Base-by-base conservation (phyloP, 2,113 vertebrate species). In the Lates calcarifer region DNA sequence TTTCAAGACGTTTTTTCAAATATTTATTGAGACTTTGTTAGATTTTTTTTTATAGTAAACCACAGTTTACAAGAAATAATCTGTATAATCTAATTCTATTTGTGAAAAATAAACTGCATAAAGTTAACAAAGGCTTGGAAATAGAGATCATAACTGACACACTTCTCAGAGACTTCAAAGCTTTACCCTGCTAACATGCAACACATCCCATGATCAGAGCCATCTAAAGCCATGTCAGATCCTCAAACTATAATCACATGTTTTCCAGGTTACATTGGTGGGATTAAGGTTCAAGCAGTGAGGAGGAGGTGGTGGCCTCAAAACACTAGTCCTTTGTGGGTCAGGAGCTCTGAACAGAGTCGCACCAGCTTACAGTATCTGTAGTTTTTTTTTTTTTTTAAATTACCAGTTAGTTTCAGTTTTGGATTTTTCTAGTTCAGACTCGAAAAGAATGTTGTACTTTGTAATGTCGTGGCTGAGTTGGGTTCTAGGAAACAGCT, bases 201-300 rank as follows among this genome's bases (percentile, higher is more conserved):
- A 65, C 63, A 70, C 83, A 74, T 87, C 81, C 56, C 81, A 51
- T 90, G 87, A 91, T 83, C 78, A n/a, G 70, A 81, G 71, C 13
- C 82, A 39, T 73, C 60, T 61, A 74, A 20, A 83, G 72, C 73
- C 76, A 8, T 56, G 53, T 78, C 71, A 79, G 41, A 72, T 41
- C 60, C 28, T 75, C 41, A 57, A 15, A 39, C 77, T 74, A 12
- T 51, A n/a, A 82, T 91, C 78, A 79, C 74, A 62, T 89, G 87
- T 55, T 85, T 64, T 73, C 26, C 66, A 79, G 79, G 87, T 76
- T 82, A 67, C 63, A 57, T 47, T 58, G 53, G 33, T 55, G 63
- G 77, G 74, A 84, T 86, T 84, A 87, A 37, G 64, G 58, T 72
- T 85, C 60, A 76, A 66, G 55, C 68, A 18, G 20, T 29, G 24